Percentiles rank a stretch among this genome's conserved stretches.
Evolutionary conservation across 2,113 vertebrate species (phyloP).

Genomic region (Sula dactylatra): DNA sequence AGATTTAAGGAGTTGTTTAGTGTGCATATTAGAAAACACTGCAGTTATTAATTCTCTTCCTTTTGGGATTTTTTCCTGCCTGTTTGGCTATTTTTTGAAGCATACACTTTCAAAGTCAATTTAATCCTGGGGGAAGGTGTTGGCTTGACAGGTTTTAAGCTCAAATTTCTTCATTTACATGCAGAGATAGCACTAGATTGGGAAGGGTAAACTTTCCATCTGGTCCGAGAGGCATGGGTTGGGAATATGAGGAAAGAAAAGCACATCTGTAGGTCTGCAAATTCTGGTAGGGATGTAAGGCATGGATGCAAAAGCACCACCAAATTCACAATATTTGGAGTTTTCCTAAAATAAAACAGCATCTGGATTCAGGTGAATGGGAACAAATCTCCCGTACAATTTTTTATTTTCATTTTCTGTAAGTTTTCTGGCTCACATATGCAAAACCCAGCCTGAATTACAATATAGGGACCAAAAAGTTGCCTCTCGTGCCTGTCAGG

Average conservation of each 20-base stretch:
- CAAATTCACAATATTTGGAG: background rate
- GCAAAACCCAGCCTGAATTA: background rate
- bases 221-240: background rate
- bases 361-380: background rate
- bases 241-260: background rate
- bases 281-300: background rate
- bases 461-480: accelerated
- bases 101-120: conserved; percentile 3
- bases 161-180: conserved; percentile 43
- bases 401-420: background rate
- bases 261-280: background rate
- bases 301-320: background rate
- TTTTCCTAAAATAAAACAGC: background rate
- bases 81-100: conserved; percentile 36
- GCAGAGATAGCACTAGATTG: conserved; percentile 13
- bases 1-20: conserved; percentile 63
- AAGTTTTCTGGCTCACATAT: background rate
- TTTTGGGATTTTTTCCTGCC: conserved; percentile 23
- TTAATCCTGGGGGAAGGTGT: conserved; percentile 40
- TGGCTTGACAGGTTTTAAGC: conserved; percentile 35
- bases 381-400: background rate
- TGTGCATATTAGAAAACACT: conserved; percentile 55
- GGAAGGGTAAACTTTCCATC: conserved; percentile 47
- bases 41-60: conserved; percentile 45
- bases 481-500: accelerated